These are phyloP conservation scores for Scaptomyza polygonia DNA, from an alignment of 2,888 invertebrate species.

Conservation along the genomic window DNA sequence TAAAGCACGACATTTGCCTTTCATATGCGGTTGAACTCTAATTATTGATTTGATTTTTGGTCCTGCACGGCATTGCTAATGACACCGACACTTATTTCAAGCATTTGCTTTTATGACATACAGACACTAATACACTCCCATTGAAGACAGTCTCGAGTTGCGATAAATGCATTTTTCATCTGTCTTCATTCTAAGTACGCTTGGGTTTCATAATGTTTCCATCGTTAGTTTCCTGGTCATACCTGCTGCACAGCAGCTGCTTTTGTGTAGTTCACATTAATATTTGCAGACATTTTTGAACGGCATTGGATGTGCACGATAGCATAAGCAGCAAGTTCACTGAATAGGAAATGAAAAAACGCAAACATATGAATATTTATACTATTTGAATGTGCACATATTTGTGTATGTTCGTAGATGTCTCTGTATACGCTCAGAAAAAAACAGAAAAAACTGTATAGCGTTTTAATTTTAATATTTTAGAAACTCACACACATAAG, in stretches of 20 bases:
- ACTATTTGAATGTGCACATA: not conserved
- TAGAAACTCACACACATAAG: not conserved
- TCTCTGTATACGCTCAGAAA: not conserved
- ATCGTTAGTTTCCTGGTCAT: not conserved
- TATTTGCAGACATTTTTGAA: conserved; percentile 44
- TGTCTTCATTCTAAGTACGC: conserved; percentile 17
- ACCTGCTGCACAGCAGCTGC: conserved; percentile 11
- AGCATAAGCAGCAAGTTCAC: conserved; percentile 56
- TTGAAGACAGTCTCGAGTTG: conserved; percentile 28
- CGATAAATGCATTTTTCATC: conserved; percentile 54
- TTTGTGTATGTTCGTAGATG: conserved; percentile 3
- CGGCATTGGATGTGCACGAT: conserved; percentile 40
- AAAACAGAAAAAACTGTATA: not conserved
- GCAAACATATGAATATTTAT: conserved; percentile 9
- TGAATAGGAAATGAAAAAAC: conserved; percentile 62
- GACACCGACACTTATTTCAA: conserved; percentile 15
- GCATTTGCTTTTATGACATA: conserved; percentile 15
- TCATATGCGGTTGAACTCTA: conserved; percentile 1
- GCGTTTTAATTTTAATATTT: not conserved
- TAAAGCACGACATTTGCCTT: conserved; percentile 13
- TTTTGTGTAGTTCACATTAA: conserved; percentile 29
- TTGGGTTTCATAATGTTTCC: not conserved
- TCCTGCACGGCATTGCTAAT: conserved; percentile 17
- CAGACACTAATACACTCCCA: not conserved
- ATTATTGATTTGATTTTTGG: not conserved